Percentiles rank a stretch among this genome's conserved stretches.
Conservation (phyloP, 2,797 vertebrate species). For the Sciaenops ocellatus region DNA sequence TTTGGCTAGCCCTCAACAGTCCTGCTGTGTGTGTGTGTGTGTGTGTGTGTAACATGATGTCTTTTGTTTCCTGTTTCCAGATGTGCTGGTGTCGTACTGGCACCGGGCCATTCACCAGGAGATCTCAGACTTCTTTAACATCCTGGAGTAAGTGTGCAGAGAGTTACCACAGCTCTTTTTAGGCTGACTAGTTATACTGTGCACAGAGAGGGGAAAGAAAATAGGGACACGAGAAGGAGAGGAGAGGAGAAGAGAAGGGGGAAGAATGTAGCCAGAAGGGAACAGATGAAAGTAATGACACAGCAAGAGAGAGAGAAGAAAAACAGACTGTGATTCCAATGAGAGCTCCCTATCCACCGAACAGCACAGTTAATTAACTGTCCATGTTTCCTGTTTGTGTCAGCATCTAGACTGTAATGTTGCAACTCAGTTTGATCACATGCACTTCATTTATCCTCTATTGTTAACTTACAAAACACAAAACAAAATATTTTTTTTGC, state of each 20-base stretch:
- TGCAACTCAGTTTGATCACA: conserved; percentile 47
- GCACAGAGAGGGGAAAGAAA: conserved; percentile 7
- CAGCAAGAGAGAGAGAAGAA: conserved; percentile 51
- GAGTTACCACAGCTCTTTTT: conserved; percentile 16
- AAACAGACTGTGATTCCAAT: conserved; percentile 52
- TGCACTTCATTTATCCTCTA: conserved; percentile 19
- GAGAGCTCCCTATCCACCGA: conserved; percentile 47
- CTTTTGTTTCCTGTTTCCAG: conserved; percentile 79
- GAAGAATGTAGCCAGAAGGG: conserved; percentile 51
- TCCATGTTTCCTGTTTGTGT: conserved; percentile 69
- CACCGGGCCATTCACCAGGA: conserved; percentile 95
- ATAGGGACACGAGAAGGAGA: conserved; percentile 18
- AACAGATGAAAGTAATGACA: conserved; percentile 66
- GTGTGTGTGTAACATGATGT: conserved; percentile 8
- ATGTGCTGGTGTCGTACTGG: conserved; percentile 97
- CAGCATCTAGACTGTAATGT: conserved; percentile 45
- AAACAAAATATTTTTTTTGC: conserved; percentile 20
- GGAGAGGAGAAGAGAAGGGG: conserved; percentile 35
- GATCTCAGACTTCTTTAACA: conserved; percentile 98
- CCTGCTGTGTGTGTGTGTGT: too few relatives aligned
- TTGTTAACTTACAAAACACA: conserved; percentile 28
- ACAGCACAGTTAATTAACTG: conserved; percentile 62
- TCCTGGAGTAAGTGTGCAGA: conserved; percentile 93
- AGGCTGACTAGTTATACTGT: conserved; percentile 18
- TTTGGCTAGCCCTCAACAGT: too few relatives aligned